Evolutionary conservation across 1,140 invertebrate species (phyloP).

Genomic region (Epicauta chinensis): DNA sequence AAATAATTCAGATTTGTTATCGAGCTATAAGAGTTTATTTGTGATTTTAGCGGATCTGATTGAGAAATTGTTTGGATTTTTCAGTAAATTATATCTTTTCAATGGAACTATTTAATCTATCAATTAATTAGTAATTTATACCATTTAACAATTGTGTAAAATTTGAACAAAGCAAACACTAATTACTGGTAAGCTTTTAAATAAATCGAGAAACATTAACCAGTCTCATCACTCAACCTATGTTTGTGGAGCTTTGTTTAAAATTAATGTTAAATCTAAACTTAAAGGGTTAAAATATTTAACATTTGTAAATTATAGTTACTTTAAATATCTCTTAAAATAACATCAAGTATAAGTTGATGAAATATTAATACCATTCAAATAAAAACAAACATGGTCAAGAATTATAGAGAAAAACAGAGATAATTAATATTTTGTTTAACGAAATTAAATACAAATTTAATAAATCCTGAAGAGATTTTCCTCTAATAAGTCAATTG

Average conservation of each 20-base stretch:
- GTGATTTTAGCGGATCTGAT: conserved; percentile 5
- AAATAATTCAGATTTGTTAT: conserved; percentile 28
- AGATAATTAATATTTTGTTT: conserved; percentile 1
- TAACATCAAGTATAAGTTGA: too few species aligned
- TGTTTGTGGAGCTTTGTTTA: conserved; percentile 9
- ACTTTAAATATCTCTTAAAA: background rate
- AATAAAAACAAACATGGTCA: too few species aligned
- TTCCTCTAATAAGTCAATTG: too few species aligned
- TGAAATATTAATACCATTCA: too few species aligned
- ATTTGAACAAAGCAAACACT: too few species aligned
- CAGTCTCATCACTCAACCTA: conserved; percentile 10
- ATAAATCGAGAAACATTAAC: conserved; percentile 7
- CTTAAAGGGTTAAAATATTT: conserved; percentile 10
- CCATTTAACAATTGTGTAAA: too few species aligned
- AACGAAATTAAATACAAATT: conserved; percentile 8
- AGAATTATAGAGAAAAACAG: too few species aligned
- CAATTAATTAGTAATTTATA: too few species aligned
- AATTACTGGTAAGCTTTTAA: background rate
- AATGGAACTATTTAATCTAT: too few species aligned
- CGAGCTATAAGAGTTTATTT: conserved; percentile 19
- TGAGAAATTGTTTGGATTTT: conserved; percentile 14
- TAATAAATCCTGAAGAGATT: background rate
- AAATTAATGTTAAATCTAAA: conserved; percentile 4
- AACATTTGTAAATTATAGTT: conserved; percentile 12
- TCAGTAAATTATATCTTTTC: too few species aligned